phyloP scores from a whole-genome alignment of 2,113 vertebrate species.

The Fukomys damarensis region DNA sequence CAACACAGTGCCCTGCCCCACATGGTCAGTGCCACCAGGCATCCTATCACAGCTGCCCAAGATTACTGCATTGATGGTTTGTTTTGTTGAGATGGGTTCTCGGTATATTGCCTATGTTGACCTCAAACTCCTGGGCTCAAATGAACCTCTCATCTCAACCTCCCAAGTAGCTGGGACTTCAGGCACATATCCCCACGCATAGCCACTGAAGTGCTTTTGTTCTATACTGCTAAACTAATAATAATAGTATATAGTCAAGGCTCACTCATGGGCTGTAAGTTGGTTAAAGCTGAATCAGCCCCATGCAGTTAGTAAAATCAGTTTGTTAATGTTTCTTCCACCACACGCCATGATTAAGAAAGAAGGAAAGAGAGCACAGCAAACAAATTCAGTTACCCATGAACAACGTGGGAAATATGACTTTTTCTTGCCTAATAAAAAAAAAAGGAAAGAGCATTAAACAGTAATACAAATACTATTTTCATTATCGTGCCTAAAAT shows the following conservation, averaged over 20 bases:
- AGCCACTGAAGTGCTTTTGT: neutral
- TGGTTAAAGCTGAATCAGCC: constrained; percentile 63
- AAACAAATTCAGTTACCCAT: constrained; percentile 92
- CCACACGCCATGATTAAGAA: constrained; percentile 80
- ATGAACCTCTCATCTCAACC: neutral
- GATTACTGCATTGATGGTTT: neutral
- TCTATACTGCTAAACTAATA: neutral
- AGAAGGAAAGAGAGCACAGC: constrained; percentile 81
- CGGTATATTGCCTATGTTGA: neutral
- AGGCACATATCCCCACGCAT: neutral
- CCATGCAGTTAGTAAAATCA: constrained; percentile 84
- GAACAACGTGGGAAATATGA: constrained; percentile 93
- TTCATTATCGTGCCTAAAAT: constrained; percentile 43
- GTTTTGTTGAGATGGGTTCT: neutral
- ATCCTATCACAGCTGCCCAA: neutral
- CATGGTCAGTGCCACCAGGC: neutral
- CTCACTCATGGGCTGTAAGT: constrained; percentile 60
- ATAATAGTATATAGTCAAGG: neutral
- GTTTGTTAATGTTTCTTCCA: constrained; percentile 64
- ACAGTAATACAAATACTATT: constrained; percentile 61
- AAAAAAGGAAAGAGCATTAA: constrained; percentile 85
- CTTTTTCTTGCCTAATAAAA: constrained; percentile 93
- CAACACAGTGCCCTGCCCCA: neutral
- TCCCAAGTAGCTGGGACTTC: neutral
- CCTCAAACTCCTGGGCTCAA: neutral